Base-by-base conservation (phyloP, 2,888 invertebrate species). In the Dusona sp. region DNA sequence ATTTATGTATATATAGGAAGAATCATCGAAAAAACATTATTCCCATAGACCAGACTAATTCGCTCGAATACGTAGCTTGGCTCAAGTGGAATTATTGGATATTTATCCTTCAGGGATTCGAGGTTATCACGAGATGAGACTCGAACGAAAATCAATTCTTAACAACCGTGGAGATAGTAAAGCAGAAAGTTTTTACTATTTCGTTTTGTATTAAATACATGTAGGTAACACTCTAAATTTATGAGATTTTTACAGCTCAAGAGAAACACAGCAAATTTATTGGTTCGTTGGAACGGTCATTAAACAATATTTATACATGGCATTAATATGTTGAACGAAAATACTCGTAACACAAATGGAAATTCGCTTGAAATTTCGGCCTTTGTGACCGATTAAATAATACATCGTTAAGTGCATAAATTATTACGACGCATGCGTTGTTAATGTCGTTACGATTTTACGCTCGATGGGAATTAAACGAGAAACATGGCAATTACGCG, bases 371-470 rank as follows among this genome's bases (percentile, higher is more conserved):
- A n/a, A 61, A 61, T 61, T 61, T 16, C 16, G 29, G 29, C 16
- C 29, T 61, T 61, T 61, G 29, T 57, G 42, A 67, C 25, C 36
- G 11, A 54, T 51, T 54, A 16, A 22, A 16, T 33, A 57, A 73
- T 57, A 4, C 54, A 72, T n/a, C 13, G 33, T n/a, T 38, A 38
- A 73, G n/a, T 73, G 54, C 54, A 73, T 54, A 11, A 57, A 73
- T 73, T 73, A 73, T 73, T 16, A 36, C 33, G 36, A 38, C 38
- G 57, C 38, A 54, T 73, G 13, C 4, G 72, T 16, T 51, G 33
- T 11, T 19, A 72, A 48, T 33, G 48, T 51, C 51, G 45, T 51
- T 72, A 8, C 72, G 54, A 51, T 72, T 72, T 72, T 11, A 72
- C 54, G 54, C 72, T 54, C 33, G 54, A 57, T 22, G 16, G 38